Percentiles rank a stretch among this genome's conserved stretches.
phyloP scores from a whole-genome alignment of 2,888 invertebrate species.

The Caenorhabditis becei region DNA sequence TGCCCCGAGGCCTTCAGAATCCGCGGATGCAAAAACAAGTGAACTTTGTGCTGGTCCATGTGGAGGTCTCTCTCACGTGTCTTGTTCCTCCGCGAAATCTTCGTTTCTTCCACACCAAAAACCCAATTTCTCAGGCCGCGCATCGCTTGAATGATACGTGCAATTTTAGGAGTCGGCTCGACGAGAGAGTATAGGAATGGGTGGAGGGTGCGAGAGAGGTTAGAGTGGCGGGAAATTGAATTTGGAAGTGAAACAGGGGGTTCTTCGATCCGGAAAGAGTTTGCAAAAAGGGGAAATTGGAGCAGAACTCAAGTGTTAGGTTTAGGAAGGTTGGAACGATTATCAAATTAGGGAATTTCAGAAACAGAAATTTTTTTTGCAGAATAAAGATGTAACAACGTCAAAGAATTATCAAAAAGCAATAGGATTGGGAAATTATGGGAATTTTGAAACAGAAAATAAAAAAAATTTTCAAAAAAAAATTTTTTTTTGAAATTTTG shows the following conservation, averaged over 20 bases:
- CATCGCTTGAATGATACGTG: slow-evolving; percentile 31
- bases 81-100: slow-evolving; percentile 11
- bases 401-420: neutral
- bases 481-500: too few species aligned
- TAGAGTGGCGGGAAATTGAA: slow-evolving; percentile 54
- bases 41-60: slow-evolving; percentile 22
- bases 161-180: neutral
- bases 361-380: neutral
- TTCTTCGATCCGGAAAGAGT: slow-evolving; percentile 6
- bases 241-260: slow-evolving; percentile 15
- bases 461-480: too few species aligned
- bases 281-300: neutral
- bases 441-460: neutral
- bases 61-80: neutral
- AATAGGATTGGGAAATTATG: neutral
- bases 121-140: slow-evolving; percentile 30
- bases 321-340: too few species aligned
- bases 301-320: neutral
- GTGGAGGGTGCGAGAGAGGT: slow-evolving; percentile 1
- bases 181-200: neutral
- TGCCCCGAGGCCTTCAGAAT: neutral
- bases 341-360: too few species aligned
- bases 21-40: slow-evolving; percentile 9
- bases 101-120: too few species aligned
- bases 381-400: neutral